Evolutionary conservation across 2,797 vertebrate species (phyloP).

Genomic region (Enteromius paludinosus): DNA sequence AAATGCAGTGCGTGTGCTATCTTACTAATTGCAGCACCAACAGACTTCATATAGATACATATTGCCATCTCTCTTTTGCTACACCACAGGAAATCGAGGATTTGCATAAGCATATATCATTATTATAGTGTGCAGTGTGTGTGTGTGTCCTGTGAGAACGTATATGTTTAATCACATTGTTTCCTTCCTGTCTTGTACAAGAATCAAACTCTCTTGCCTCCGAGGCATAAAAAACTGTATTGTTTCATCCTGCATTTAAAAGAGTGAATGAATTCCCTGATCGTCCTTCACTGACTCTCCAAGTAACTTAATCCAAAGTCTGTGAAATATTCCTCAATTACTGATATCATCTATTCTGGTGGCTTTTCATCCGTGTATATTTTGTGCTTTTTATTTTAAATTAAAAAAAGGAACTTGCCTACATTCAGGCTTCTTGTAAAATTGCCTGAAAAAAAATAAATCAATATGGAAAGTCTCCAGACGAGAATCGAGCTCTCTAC

Average conservation of each 20-base stretch:
- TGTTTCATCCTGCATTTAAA: constrained; percentile 72
- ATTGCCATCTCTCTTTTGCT: constrained; percentile 15
- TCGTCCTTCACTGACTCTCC: constrained; percentile 68
- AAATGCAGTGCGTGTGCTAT: background rate
- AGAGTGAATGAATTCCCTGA: constrained; percentile 69
- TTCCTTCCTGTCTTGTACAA: constrained; percentile 55
- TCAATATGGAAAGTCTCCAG: constrained; percentile 24
- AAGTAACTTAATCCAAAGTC: constrained; percentile 55
- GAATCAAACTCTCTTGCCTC: constrained; percentile 71
- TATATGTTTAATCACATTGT: constrained; percentile 46
- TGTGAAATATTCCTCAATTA: constrained; percentile 59
- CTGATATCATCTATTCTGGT: constrained; percentile 57
- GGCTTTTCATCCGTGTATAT: constrained; percentile 33
- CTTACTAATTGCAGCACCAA: background rate
- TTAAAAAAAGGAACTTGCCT: background rate
- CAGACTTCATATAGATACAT: constrained; percentile 15
- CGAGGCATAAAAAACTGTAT: constrained; percentile 73
- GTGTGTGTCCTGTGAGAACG: background rate
- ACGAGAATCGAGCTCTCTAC: background rate
- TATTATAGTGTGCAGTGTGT: background rate
- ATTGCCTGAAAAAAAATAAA: background rate
- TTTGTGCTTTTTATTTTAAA: background rate
- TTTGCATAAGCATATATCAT: constrained; percentile 26
- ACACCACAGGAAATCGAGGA: constrained; percentile 15
- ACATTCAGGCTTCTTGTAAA: background rate